Conservation (phyloP, 1,140 invertebrate species). For the Drosophila trapezifrons region DNA sequence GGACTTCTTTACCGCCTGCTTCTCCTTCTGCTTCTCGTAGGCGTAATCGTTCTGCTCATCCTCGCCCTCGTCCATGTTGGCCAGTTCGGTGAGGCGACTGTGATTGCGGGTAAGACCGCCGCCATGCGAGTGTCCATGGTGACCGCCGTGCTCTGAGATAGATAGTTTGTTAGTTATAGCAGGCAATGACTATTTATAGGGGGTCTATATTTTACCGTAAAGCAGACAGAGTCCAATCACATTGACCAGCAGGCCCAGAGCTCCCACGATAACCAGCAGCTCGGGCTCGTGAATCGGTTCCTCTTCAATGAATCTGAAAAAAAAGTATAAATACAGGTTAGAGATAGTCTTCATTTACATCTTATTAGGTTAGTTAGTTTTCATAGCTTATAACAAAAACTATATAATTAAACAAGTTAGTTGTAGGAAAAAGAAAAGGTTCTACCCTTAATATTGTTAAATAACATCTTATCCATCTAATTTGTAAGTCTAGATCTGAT, state of each 20-base stretch:
- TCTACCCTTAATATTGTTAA: background rate
- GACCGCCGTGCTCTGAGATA: conserved; percentile 89
- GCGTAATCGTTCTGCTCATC: conserved; percentile 87
- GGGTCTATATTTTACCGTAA: conserved; percentile 87
- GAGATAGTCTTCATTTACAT: background rate
- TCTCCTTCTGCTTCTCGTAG: conserved; percentile 80
- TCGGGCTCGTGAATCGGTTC: conserved; percentile 92
- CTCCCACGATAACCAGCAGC: conserved; percentile 91
- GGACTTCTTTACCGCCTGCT: conserved; percentile 70
- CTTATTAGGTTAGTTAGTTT: background rate
- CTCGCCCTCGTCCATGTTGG: conserved; percentile 91
- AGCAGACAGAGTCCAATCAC: conserved; percentile 92
- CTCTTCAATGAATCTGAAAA: conserved; percentile 89
- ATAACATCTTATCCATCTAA: background rate
- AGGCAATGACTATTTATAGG: background rate
- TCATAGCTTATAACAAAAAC: background rate
- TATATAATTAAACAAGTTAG: no score
- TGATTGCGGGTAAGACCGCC: conserved; percentile 87
- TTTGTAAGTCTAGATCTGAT: background rate
- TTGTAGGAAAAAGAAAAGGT: background rate
- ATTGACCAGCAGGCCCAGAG: conserved; percentile 92
- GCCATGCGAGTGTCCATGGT: conserved; percentile 90
- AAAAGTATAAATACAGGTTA: background rate
- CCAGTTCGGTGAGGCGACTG: conserved; percentile 83
- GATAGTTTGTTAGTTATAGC: background rate